Percentiles rank a stretch among this genome's conserved stretches.
These are phyloP conservation scores for Actinia tenebrosa DNA, from an alignment of 64 coral and sea anemone genomes.

Conservation along the genomic window DNA sequence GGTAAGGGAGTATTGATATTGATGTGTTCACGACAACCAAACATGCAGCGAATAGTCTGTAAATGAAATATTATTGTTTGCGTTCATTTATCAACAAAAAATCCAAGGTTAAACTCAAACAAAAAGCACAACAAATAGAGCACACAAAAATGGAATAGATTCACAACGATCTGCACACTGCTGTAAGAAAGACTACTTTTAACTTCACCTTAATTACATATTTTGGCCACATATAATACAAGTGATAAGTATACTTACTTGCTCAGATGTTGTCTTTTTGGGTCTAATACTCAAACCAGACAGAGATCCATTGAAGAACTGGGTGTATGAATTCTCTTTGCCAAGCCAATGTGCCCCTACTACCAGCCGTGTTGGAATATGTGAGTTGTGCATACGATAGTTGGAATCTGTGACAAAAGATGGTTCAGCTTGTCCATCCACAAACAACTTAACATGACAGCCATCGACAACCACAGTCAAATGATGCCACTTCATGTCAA, in stretches of 20 bases:
- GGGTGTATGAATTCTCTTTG: slow-evolving; percentile 49
- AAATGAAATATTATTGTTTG: not conserved
- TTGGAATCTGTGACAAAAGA: slow-evolving; percentile 35
- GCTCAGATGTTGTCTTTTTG: slow-evolving; percentile 45
- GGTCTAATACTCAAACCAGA: slow-evolving; percentile 65
- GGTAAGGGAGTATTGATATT: slow-evolving; percentile 57
- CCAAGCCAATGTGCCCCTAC: slow-evolving; percentile 68
- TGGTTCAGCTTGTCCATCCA: slow-evolving; percentile 44
- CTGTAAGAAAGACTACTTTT: too few species aligned
- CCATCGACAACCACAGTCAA: slow-evolving; percentile 47
- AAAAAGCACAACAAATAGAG: too few species aligned
- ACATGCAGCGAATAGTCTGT: slow-evolving; percentile 58
- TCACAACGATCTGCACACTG: too few species aligned
- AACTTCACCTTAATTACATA: too few species aligned
- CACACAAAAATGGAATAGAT: too few species aligned
- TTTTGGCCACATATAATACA: too few species aligned
- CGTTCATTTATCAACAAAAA: too few species aligned
- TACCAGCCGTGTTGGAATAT: slow-evolving; percentile 32
- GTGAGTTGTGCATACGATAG: slow-evolving; percentile 73
- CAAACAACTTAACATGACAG: slow-evolving; percentile 54
- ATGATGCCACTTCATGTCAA: slow-evolving; percentile 81
- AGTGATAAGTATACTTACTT: slow-evolving; percentile 44
- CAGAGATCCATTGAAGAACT: slow-evolving; percentile 62
- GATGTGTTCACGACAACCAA: slow-evolving; percentile 78
- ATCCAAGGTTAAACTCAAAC: too few species aligned